Evolutionary conservation across 1,140 invertebrate species (phyloP).

Genomic region (Plectus sambesii): DNA sequence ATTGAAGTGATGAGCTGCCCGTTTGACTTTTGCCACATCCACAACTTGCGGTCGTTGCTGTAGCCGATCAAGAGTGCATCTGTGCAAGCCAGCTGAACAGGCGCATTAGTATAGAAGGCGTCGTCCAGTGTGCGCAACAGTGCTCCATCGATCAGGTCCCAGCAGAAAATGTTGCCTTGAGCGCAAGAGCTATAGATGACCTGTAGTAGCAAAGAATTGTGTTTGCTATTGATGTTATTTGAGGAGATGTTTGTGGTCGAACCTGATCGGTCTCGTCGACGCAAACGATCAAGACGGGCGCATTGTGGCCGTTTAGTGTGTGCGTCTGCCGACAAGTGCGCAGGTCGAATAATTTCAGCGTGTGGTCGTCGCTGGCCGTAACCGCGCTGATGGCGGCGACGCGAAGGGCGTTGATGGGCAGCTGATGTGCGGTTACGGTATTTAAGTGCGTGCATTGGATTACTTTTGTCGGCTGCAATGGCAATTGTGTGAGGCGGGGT

Average conservation of each 20-base stretch:
- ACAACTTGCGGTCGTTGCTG: slow-evolving; percentile 5
- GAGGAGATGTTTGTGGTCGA: background rate
- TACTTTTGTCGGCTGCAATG: slow-evolving; percentile 7
- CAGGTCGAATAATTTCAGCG: slow-evolving; percentile 21
- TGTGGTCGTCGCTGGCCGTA: slow-evolving; percentile 8
- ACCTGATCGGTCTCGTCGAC: slow-evolving; percentile 20
- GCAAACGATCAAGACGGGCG: slow-evolving; percentile 17
- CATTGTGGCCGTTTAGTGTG: slow-evolving; percentile 28
- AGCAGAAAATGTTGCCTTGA: slow-evolving; percentile 28
- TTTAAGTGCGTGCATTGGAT: slow-evolving; percentile 3
- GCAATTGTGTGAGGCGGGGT: slow-evolving; percentile 17
- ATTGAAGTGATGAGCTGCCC: slow-evolving; percentile 8
- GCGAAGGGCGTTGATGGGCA: slow-evolving; percentile 13
- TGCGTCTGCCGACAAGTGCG: slow-evolving; percentile 9
- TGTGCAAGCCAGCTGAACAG: slow-evolving; percentile 20
- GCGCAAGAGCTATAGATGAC: slow-evolving; percentile 28
- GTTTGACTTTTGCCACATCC: slow-evolving; percentile 18
- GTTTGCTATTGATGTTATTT: too few relatives aligned
- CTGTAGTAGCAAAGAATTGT: slow-evolving; percentile 21
- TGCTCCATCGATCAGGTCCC: slow-evolving; percentile 23
- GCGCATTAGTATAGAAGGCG: background rate
- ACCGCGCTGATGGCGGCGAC: background rate
- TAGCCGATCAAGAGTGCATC: slow-evolving; percentile 16
- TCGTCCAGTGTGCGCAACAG: slow-evolving; percentile 19
- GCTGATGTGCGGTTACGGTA: slow-evolving; percentile 13